These are phyloP conservation scores for Itoplectis maculator DNA, from an alignment of 2,888 invertebrate species.

Conservation along the genomic window DNA sequence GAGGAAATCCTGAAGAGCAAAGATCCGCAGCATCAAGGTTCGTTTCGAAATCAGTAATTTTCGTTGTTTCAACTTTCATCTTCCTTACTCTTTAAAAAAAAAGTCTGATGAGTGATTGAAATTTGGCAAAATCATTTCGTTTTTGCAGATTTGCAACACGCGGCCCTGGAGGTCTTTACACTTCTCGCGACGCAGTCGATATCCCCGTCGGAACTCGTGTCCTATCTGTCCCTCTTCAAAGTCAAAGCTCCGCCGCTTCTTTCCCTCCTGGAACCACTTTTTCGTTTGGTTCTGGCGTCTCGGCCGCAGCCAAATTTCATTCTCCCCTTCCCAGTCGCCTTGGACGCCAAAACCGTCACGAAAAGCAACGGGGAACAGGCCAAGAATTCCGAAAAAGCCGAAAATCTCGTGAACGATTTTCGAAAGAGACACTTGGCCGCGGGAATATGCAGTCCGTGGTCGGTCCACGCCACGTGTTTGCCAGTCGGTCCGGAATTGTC, in stretches of 20 bases:
- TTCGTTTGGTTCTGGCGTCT: slow-evolving; percentile 85
- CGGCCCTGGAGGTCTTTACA: slow-evolving; percentile 88
- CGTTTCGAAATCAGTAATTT: neutral
- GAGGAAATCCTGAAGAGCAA: slow-evolving; percentile 76
- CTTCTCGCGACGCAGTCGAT: slow-evolving; percentile 86
- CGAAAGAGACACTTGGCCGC: slow-evolving; percentile 80
- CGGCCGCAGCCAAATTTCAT: slow-evolving; percentile 87
- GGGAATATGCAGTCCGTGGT: slow-evolving; percentile 83
- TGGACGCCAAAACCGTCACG: slow-evolving; percentile 52
- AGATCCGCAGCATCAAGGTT: slow-evolving; percentile 80
- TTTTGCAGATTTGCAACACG: slow-evolving; percentile 87
- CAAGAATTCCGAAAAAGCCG: slow-evolving; percentile 79
- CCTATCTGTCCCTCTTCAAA: slow-evolving; percentile 87
- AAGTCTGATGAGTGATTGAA: neutral
- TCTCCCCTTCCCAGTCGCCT: slow-evolving; percentile 85
- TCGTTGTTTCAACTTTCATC: neutral
- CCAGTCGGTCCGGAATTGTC: slow-evolving; percentile 81
- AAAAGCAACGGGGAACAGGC: slow-evolving; percentile 71
- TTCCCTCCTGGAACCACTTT: slow-evolving; percentile 86
- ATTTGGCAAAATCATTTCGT: neutral
- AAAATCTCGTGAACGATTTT: slow-evolving; percentile 81
- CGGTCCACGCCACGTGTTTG: slow-evolving; percentile 81
- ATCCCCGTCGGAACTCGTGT: slow-evolving; percentile 86
- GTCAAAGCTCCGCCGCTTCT: slow-evolving; percentile 86
- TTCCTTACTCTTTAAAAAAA: neutral